Evolutionary conservation across 2,888 invertebrate genomes (phyloP), one percentile per base, ranked within the genome.

Genomic region (Agriopis leucophaearia): DNA sequence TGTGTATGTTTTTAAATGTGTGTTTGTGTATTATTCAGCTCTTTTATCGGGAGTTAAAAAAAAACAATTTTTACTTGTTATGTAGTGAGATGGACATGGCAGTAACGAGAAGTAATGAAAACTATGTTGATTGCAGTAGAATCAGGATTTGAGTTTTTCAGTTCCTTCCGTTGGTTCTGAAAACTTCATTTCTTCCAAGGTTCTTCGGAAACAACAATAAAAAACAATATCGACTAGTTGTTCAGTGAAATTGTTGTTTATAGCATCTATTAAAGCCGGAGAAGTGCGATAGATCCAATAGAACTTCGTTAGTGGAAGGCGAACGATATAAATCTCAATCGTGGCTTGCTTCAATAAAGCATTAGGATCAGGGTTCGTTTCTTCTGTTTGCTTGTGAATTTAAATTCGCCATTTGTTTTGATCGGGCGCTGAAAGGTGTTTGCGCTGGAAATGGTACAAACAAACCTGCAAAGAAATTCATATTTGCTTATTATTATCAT

Each of bases 271-370:
- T 78, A 82, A 80, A 71, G 71, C 69, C 67, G 74, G 76, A 75
- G 81, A 81, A 82, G 81, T 82, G 67, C 78, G 81, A 81, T 78
- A 77, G 78, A 77, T 77, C 83, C 84, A 81, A 85, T 84, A 84
- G 81, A 85, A 85, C 84, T 84, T 85, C 84, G 81, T 84, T 84
- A 85, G 80, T 77, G 77, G 78, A 83, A 85, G 82, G 78, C 77
- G 72, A 77, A 71, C 69, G 78, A 79, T 78, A 81, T 84, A 84
- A 84, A 84, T 84, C 83, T 84, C 84, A 84, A 84, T 84, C 74
- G 66, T 61, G 77, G 63, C 54, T 75, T 81, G 81, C 75, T 80
- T 80, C 83, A 79, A 83, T 84, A 84, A 78, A 81, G 78, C 78
- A 85, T 84, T 82, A 78, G 71, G 73, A 71, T 73, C 71, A 70